Evolutionary conservation across 2,888 invertebrate genomes (phyloP).

Genomic region (Drosophila kanekoi): DNA sequence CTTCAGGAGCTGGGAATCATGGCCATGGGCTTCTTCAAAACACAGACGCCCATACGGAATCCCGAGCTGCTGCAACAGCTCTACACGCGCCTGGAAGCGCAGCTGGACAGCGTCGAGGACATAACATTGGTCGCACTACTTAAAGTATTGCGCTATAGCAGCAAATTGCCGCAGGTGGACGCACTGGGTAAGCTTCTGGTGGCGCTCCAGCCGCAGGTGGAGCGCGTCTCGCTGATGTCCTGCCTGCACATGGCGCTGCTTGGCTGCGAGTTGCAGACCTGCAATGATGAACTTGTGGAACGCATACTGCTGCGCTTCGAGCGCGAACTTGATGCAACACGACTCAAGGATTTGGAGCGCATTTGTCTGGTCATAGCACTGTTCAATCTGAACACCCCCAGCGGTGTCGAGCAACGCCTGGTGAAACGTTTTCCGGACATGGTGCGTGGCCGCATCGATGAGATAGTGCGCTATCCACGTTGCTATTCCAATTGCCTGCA

Average conservation of each 20-base stretch:
- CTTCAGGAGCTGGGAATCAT: conserved; percentile 90
- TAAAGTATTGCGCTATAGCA: conserved; percentile 87
- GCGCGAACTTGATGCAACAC: conserved; percentile 85
- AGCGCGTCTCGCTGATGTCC: conserved; percentile 87
- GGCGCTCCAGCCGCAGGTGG: conserved; percentile 86
- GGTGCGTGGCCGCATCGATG: conserved; percentile 86
- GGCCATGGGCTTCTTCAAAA: conserved; percentile 92
- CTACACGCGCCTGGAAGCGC: conserved; percentile 86
- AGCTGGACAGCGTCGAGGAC: conserved; percentile 87
- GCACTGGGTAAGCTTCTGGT: conserved; percentile 86
- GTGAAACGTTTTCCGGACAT: conserved; percentile 85
- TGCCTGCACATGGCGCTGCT: conserved; percentile 89
- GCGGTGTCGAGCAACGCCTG: conserved; percentile 85
- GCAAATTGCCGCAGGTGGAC: conserved; percentile 84
- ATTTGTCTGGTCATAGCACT: conserved; percentile 88
- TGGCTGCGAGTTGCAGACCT: conserved; percentile 86
- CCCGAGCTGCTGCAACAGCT: conserved; percentile 86
- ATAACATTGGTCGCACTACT: conserved; percentile 89
- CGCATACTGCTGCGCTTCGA: conserved; percentile 86
- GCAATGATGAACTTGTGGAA: conserved; percentile 85
- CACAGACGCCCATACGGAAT: conserved; percentile 88
- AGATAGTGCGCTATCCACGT: conserved; percentile 87
- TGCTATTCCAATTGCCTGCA: conserved; percentile 88
- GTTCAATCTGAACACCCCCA: conserved; percentile 87
- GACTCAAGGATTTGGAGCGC: conserved; percentile 92